Base-by-base conservation (phyloP, 2,888 invertebrate species). In the Scelioninae gen. 1 region DNA sequence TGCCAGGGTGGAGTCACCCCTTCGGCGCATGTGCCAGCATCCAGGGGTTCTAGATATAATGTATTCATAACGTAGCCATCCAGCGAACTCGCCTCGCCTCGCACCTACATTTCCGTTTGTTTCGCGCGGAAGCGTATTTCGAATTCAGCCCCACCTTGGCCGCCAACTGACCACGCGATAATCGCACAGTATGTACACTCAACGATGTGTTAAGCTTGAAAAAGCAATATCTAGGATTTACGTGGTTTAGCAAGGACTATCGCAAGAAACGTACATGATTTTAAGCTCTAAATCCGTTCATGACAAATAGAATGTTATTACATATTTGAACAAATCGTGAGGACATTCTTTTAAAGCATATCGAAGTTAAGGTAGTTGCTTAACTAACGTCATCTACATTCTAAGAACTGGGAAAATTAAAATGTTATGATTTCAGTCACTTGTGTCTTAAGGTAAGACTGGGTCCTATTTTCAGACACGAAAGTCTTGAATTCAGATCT, bases 21-120 rank as follows among this genome's bases (percentile, higher is more conserved):
- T 80, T 86, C 86, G 85, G 91, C 91, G 91, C 91, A 91, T 91
- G 91, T 89, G 90, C 91, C 89, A 91, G 90, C 90, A 90, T 90
- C 89, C 89, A 88, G 88, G 87, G 86, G 86, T 86, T 85, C 77
- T 83, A 85, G 87, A 86, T 88, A 88, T 91, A 91, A 91, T 91
- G 89, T 91, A 91, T 91, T 91, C 91, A 91, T 91, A 91, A 90
- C 90, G 88, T 87, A 86, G 82, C 80, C 68, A 80, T 74, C 85
- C 84, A 77, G 72, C 78, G 66, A 69, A 49, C 84, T 75, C 83
- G 68, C n/a, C n/a, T n/a, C n/a, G 65, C 69, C 72, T 63, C 60
- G 66, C 80, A 15, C 75, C 80, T 23, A 62, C 84, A 55, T 63
- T 79, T 82, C 75, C 72, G 71, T 78, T 78, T 47, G 82, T 82